These are phyloP conservation scores for Phaetusa simplex DNA, from an alignment of 2,113 vertebrate species.

Conservation along the genomic window DNA sequence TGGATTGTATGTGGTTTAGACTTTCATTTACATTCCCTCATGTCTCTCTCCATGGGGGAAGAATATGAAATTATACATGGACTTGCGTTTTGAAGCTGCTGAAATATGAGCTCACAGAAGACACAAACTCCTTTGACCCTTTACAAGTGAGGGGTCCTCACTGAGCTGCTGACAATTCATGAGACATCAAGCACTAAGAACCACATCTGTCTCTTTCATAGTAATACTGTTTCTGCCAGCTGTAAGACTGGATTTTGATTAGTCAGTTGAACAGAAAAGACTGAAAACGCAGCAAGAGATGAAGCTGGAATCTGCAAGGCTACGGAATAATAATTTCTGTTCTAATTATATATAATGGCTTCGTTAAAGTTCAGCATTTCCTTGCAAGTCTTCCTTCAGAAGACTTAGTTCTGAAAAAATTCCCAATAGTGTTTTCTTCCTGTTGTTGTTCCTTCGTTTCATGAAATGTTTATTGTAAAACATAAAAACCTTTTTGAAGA, in stretches of 20 bases:
- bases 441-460: background rate
- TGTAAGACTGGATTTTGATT: background rate
- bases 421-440: background rate
- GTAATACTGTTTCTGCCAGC: background rate
- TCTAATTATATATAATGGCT: background rate
- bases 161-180: background rate
- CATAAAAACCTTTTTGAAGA: background rate
- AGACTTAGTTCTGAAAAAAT: background rate
- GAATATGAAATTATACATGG: background rate
- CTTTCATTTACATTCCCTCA: background rate
- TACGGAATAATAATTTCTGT: background rate
- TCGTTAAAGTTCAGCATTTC: background rate
- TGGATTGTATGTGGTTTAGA: background rate
- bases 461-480: background rate
- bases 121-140: background rate
- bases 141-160: background rate
- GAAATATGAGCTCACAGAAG: background rate
- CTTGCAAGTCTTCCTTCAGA: background rate
- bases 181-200: background rate
- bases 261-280: background rate
- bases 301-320: background rate
- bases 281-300: background rate
- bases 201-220: background rate
- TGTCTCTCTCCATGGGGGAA: background rate
- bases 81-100: background rate